phyloP scores from a whole-genome alignment of 2,888 invertebrate species.

The Deroplatys truncata region DNA sequence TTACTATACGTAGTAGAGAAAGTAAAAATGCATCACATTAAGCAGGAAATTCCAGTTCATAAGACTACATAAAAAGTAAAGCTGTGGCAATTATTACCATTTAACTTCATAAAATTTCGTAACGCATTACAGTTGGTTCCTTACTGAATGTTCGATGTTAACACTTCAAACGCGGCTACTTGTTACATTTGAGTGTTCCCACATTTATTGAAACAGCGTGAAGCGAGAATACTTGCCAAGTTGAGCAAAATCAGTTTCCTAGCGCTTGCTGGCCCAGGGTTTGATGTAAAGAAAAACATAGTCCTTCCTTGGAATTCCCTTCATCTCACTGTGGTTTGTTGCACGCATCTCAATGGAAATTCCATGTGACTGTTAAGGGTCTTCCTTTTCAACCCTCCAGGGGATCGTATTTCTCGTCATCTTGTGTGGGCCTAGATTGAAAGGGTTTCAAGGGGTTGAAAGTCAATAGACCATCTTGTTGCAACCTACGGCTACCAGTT shows the following conservation, averaged over 20 bases:
- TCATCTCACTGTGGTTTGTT: background rate
- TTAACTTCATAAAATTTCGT: too few relatives aligned
- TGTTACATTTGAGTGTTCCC: too few relatives aligned
- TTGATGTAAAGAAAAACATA: background rate
- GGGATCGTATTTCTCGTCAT: background rate
- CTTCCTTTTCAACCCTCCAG: background rate
- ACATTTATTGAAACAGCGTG: too few relatives aligned
- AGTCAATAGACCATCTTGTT: background rate
- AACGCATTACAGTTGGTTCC: too few relatives aligned
- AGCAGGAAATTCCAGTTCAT: too few relatives aligned
- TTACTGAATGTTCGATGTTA: too few relatives aligned
- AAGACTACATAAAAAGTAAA: too few relatives aligned
- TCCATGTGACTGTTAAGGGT: background rate
- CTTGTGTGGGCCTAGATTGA: background rate
- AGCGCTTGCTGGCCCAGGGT: background rate
- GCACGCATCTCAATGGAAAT: slow-evolving; percentile 22
- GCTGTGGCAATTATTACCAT: too few relatives aligned
- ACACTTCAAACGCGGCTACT: too few relatives aligned
- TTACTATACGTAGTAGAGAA: too few relatives aligned
- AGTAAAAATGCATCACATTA: too few relatives aligned
- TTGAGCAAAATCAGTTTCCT: background rate
- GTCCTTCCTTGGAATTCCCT: background rate
- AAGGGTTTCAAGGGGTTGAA: background rate
- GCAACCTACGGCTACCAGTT: background rate
- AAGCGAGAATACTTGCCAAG: too few relatives aligned